Evolutionary conservation across 1,140 invertebrate genomes (phyloP), one percentile per base, ranked within the genome.

Genomic region (Luehdorfia chinensis): DNA sequence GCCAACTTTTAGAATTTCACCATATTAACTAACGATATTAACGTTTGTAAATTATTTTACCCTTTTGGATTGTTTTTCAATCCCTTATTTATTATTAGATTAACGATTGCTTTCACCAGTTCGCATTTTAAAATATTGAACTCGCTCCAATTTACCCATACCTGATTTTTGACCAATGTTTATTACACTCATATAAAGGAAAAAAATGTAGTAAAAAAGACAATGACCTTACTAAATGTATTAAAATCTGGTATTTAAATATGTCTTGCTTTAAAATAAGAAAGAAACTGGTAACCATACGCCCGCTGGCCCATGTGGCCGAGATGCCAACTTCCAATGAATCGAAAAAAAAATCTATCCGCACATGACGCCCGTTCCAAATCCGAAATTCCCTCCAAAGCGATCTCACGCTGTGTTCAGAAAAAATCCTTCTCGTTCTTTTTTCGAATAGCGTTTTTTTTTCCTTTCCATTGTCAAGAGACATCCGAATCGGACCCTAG

Each of bases 361-460:
- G 72, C 76, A 77, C 74, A 80, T 80, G 76, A 80, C 74, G 72
- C 68, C 67, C 52, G 52, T 53, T 62, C 55, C 61, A 75, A 81
- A 78, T 75, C 65, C 66, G 39, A 77, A 71, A 75, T 72, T 74
- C 70, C 73, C 68, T 79, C 73, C 66, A 66, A 77, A 70, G 54
- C 67, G 76, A 72, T 77, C 76, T 77, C 76, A 80, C 76, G 76
- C 76, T 80, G 76, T 44, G 76, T 39, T 58, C 55, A 64, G 63
- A 75, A 75, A 76, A 74, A 69, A 63, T 51, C 46, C 46, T 52
- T 49, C 58, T 53, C 46, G 66, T 59, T 67, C 61, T 62, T 76
- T 78, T 78, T 69, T 75, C 59, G 53, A 70, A 66, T 58, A 56
- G 50, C 49, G 41, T 66, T 70, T 69, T 66, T 66, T 67, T 66